phyloP scores from a whole-genome alignment of 2,113 vertebrate species.

The Cynoglossus semilaevis region DNA sequence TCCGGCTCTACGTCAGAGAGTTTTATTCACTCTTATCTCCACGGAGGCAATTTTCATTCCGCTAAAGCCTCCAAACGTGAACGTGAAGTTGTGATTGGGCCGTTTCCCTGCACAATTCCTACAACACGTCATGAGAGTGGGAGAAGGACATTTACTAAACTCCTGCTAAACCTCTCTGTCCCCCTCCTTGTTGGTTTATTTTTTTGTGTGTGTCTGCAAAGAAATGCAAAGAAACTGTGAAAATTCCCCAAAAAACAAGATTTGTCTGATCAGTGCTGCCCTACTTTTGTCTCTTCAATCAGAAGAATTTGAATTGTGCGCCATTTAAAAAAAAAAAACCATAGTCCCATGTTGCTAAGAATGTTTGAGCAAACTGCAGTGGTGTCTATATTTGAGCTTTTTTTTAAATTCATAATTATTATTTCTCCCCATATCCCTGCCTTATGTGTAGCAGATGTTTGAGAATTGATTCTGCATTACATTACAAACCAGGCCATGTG shows the following conservation, averaged over 20 bases:
- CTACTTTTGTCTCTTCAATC: neutral
- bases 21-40: constrained; percentile 8
- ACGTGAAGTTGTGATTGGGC: neutral
- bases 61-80: no score
- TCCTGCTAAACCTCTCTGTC: no score
- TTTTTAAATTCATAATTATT: constrained; percentile 28
- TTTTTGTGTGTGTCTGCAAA: no score
- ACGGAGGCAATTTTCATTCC: no score
- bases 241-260: no score
- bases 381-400: constrained; percentile 28
- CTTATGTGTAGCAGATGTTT: constrained; percentile 69
- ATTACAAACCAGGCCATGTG: constrained; percentile 66
- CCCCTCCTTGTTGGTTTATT: no score
- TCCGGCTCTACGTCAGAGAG: constrained; percentile 24
- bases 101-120: neutral
- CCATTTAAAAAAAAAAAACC: neutral
- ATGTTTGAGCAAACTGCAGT: constrained; percentile 26
- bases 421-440: constrained; percentile 28
- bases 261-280: no score
- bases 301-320: constrained; percentile 12
- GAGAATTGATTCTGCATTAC: constrained; percentile 58
- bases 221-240: no score
- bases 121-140: no score
- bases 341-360: constrained; percentile 15
- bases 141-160: no score